phyloP scores from a whole-genome alignment of 2,888 invertebrate species.

The Ecliptopera silaceata region DNA sequence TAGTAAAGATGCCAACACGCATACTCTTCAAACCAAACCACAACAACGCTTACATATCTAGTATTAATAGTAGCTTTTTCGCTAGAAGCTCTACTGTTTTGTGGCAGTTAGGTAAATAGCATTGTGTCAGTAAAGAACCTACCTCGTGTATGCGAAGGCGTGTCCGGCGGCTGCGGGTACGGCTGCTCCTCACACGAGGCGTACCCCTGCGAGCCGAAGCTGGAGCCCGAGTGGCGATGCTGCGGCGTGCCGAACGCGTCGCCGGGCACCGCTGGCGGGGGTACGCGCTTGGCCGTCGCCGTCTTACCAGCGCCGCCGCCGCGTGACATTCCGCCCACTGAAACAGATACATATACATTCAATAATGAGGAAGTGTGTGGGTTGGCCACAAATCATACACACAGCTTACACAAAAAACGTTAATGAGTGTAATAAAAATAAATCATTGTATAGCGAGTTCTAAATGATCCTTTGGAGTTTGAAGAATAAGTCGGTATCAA shows the following conservation, averaged over 20 bases:
- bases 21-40: too few species aligned
- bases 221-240: slow-evolving; percentile 90
- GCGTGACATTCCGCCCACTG: slow-evolving; percentile 96
- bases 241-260: slow-evolving; percentile 84
- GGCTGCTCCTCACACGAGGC: slow-evolving; percentile 90
- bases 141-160: slow-evolving; percentile 84
- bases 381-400: background rate
- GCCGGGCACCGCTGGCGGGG: slow-evolving; percentile 93
- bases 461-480: too few species aligned
- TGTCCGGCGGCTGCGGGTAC: slow-evolving; percentile 84
- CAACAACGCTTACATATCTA: too few species aligned
- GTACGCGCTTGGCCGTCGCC: slow-evolving; percentile 95
- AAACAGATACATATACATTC: slow-evolving; percentile 50
- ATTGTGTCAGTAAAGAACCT: too few species aligned
- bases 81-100: too few species aligned
- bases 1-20: too few species aligned
- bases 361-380: slow-evolving; percentile 6
- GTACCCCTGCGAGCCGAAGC: slow-evolving; percentile 90
- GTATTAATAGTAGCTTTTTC: too few species aligned
- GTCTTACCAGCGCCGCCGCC: slow-evolving; percentile 87
- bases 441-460: too few species aligned
- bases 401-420: too few species aligned
- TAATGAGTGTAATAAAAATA: too few species aligned
- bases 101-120: too few species aligned
- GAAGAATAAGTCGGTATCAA: too few species aligned